Evolutionary conservation across 2,113 vertebrate species (phyloP).

Genomic region (Edolisoma coerulescens): DNA sequence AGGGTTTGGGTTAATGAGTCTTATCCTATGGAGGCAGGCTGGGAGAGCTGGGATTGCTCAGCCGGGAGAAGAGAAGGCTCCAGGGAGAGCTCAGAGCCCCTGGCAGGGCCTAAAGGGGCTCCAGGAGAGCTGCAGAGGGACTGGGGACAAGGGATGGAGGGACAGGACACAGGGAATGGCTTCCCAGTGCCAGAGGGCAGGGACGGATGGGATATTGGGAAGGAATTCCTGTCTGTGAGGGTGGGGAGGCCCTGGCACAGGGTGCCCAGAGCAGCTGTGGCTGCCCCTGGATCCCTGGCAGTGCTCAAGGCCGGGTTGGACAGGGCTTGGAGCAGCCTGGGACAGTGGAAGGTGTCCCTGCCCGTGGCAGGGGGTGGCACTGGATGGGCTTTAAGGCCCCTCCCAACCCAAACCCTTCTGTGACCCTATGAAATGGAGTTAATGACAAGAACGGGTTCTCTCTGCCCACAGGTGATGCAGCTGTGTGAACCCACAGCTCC

Average conservation of each 20-base stretch:
- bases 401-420: neutral
- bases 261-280: neutral
- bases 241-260: neutral
- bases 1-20: neutral
- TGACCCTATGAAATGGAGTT: neutral
- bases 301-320: neutral
- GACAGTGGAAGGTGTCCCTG: neutral
- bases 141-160: neutral
- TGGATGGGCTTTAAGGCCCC: accelerated
- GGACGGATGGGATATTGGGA: accelerated
- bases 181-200: neutral
- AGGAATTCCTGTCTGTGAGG: neutral
- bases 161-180: neutral
- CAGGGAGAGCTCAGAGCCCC: neutral
- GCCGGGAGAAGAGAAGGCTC: neutral
- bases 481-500: neutral
- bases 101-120: neutral
- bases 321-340: neutral
- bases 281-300: neutral
- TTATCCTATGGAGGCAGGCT: neutral
- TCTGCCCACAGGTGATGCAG: too few relatives aligned
- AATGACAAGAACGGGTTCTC: neutral
- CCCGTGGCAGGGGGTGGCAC: accelerated
- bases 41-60: accelerated
- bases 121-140: neutral